phyloP scores from a whole-genome alignment of 2,797 vertebrate species.

The Sebastes minor region DNA sequence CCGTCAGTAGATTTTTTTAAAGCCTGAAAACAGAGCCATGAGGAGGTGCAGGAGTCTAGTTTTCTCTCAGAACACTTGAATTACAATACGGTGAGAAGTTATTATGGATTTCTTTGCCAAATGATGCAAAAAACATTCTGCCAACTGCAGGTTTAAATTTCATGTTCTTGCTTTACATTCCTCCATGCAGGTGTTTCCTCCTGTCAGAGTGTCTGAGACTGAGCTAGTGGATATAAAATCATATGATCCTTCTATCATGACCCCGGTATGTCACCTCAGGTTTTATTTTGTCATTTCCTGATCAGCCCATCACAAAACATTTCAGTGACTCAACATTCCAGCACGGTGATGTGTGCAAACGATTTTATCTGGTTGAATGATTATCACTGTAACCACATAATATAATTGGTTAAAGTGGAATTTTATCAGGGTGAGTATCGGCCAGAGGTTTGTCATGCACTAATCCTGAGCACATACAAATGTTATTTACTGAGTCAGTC shows the following conservation, averaged over 20 bases:
- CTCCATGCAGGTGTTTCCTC: slow-evolving; percentile 51
- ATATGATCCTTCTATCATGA: not conserved
- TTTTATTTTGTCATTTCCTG: not conserved
- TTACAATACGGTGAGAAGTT: too few relatives aligned
- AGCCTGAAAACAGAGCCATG: too few relatives aligned
- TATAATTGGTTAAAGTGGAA: not conserved
- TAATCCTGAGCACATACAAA: not conserved
- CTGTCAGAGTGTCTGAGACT: not conserved
- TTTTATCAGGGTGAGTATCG: not conserved
- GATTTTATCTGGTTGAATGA: not conserved
- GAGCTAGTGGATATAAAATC: slow-evolving; percentile 24
- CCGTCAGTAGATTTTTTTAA: too few relatives aligned
- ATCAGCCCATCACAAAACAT: not conserved
- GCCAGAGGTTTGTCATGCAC: not conserved
- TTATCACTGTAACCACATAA: not conserved
- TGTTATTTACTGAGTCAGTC: not conserved
- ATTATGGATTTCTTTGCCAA: too few relatives aligned
- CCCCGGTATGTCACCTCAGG: not conserved
- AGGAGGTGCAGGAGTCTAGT: too few relatives aligned
- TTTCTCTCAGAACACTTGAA: too few relatives aligned
- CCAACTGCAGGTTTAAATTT: too few relatives aligned
- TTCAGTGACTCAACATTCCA: not conserved
- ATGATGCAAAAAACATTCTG: too few relatives aligned
- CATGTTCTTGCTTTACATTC: not conserved
- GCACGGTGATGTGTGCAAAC: not conserved